These are phyloP conservation scores for Aporophyla lueneburgensis DNA, from an alignment of 2,888 invertebrate species.

Conservation along the genomic window DNA sequence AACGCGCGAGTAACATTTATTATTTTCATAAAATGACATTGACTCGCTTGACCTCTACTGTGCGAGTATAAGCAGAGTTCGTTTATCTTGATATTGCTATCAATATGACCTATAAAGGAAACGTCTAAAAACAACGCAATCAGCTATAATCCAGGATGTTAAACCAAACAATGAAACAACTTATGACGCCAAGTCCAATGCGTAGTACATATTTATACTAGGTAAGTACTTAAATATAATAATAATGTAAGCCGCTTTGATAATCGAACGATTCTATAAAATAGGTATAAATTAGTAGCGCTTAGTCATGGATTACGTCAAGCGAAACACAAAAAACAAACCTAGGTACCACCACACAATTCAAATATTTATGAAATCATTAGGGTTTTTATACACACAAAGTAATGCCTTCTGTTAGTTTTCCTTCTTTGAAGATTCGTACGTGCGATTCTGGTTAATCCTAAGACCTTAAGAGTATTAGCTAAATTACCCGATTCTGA, in stretches of 20 bases:
- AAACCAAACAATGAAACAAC: conserved; percentile 30
- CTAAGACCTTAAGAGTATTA: not conserved
- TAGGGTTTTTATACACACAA: not conserved
- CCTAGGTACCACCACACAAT: not conserved
- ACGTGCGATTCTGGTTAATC: not conserved
- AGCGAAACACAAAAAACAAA: not conserved
- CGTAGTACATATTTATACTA: conserved; percentile 11
- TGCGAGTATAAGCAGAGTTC: conserved; percentile 4
- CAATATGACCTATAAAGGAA: conserved; percentile 42
- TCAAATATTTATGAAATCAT: not conserved
- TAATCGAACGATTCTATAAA: conserved; percentile 20
- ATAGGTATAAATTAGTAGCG: not conserved
- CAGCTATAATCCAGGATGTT: conserved; percentile 21
- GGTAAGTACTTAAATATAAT: not conserved
- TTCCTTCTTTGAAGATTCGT: not conserved
- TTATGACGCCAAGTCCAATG: not conserved
- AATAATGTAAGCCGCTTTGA: not conserved
- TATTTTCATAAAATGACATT: conserved; percentile 27
- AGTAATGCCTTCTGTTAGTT: not conserved
- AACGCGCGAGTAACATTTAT: not conserved
- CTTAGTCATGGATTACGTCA: conserved; percentile 14
- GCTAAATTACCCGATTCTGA: not conserved
- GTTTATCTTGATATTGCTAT: conserved; percentile 43
- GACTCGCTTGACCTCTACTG: conserved; percentile 25
- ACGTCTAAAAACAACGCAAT: conserved; percentile 33